These are phyloP conservation scores for Heliornis fulica DNA, from an alignment of 2,113 vertebrate species.

Conservation along the genomic window DNA sequence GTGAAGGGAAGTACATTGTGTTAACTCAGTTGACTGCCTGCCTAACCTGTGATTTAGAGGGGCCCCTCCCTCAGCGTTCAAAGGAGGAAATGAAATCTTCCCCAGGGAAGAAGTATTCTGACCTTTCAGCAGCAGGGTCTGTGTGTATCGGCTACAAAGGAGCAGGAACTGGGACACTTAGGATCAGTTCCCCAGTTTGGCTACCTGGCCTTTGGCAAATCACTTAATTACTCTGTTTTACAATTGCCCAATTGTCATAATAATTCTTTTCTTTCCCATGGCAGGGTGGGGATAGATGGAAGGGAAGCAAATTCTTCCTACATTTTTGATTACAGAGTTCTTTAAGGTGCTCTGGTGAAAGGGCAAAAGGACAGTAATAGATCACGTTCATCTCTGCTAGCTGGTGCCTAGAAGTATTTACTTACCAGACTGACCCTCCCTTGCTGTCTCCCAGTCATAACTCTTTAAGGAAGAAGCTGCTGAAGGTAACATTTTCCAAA, in stretches of 20 bases:
- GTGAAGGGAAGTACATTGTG: slow-evolving; percentile 33
- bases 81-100: slow-evolving; percentile 59
- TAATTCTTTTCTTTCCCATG: slow-evolving; percentile 36
- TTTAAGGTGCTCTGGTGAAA: slow-evolving; percentile 7
- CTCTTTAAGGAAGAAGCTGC: slow-evolving; percentile 60
- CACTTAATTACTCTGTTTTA: slow-evolving; percentile 34
- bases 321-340: not conserved
- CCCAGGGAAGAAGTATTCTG: slow-evolving; percentile 44
- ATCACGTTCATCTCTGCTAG: not conserved
- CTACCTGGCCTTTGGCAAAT: slow-evolving; percentile 45
- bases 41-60: slow-evolving; percentile 62
- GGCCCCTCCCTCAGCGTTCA: slow-evolving; percentile 42
- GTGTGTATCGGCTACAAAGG: not conserved
- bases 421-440: not conserved
- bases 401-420: not conserved
- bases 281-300: slow-evolving; percentile 25
- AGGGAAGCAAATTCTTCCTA: slow-evolving; percentile 43
- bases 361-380: slow-evolving; percentile 4
- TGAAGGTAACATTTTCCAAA: not conserved
- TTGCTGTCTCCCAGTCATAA: slow-evolving; percentile 31
- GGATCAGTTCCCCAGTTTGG: not conserved
- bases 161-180: not conserved
- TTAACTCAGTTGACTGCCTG: slow-evolving; percentile 28
- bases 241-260: slow-evolving; percentile 42
- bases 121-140: not conserved